Base-by-base conservation (phyloP, 2,888 invertebrate species). In the Aphrophora alni region DNA sequence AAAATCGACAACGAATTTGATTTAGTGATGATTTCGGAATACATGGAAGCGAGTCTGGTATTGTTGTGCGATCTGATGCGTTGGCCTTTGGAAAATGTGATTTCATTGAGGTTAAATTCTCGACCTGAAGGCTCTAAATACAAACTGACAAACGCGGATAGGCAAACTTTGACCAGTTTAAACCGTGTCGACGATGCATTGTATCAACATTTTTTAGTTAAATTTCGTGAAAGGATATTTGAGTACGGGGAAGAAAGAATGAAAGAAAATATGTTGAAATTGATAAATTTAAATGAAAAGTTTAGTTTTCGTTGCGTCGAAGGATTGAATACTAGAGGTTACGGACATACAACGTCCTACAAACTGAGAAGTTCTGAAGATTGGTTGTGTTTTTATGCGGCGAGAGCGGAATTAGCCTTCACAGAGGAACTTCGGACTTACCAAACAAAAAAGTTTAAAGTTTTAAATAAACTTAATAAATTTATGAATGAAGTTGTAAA, bases 11-110 rank as follows among this genome's bases (percentile, higher is more conserved):
- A 28, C 68, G 82, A 85, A 28, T 86, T 85, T 80, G 83, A 86
- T 78, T 81, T 86, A 1, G 83, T 86, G 12, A 84, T 86, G 85
- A 85, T 86, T 24, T 81, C 83, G 38, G 86, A 86, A 69, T 82
- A 84, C 74, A 84, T 86, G 82, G 85, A 85, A 59, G 84, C 83
- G 10, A 85, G 85, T 5, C 80, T 85, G 69, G 84, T 86, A 17
- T 80, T 85, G 25, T 78, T 85, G 26, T 82, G 84, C 26, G 78
- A 84, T 80, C 73, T 85, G 21, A 84, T 85, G 85, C 82, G 82
- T 8, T 86, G 85, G 86, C 84, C 85, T 27, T 81, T 86, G 21
- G 82, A 83, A 25, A 69, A 83, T 17, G 82, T 85, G 10, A 82
- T 81, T 14, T 84, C 77, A 68, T 75, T 85, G 12, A 81, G 79